Evolutionary conservation across 2,113 vertebrate genomes (phyloP), one percentile per base, ranked within the genome.

Genomic region (Datnioides undecimradiatus): DNA sequence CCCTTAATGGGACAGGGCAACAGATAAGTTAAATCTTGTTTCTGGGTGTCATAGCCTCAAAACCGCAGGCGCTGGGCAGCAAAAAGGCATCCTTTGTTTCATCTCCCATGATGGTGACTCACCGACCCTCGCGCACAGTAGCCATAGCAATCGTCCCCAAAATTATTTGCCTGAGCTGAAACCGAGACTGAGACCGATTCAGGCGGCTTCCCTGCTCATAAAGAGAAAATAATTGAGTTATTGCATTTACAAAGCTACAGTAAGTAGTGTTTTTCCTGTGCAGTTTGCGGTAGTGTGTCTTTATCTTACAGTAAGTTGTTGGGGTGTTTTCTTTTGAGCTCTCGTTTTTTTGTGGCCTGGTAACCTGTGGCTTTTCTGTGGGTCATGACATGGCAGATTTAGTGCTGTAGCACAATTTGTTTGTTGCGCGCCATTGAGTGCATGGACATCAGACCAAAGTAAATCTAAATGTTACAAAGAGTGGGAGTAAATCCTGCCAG

Each of bases 91-190:
- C 65, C 83, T 92, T 92, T 94, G 92, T 93, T 90, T 80, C 14
- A 69, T 66, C 76, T 87, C 90, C 45, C 87, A 84, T 93, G 92
- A 92, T 85, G 72, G 67, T 90, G 86, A 93, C 83, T 90, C 87
- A 91, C 65, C 43, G 59, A 76, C 75, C 69, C 49, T 34, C 23
- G 49, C 10, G 4, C 51, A 52, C 59, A 23, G 87, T 93, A 80
- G 62, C 86, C 90, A 88, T 88, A 83, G 91, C 49, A 55, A 93
- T 87, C 23, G 9, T 41, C 65, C 73, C 68, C 36, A 85, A 88
- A 51, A 69, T 72, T 78, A 71, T 80, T 82, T 54, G 6, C 10
- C 43, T n/a, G 41, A 54, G 43, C 17, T 52, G 11, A 76, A 74
- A 62, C 38, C 14, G 1, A 76, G 48, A 87, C 57, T 63, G 41